phyloP scores from a whole-genome alignment of 2,888 invertebrate genomes.

The Halictus ligatus region DNA sequence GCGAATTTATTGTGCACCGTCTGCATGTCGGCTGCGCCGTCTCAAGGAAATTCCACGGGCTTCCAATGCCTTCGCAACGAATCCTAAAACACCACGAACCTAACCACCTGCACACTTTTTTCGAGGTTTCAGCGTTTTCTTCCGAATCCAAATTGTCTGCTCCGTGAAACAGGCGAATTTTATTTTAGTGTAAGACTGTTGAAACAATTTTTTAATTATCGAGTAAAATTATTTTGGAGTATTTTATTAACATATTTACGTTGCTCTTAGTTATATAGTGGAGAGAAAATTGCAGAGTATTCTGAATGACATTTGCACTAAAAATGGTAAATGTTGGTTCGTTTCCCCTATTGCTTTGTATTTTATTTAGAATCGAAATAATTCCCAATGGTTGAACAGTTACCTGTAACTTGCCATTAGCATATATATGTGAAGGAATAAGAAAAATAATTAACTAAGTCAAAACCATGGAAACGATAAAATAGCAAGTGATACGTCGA shows the following conservation, averaged over 20 bases:
- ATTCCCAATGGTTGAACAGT: no score
- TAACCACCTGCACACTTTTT: background rate
- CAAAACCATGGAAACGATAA: background rate
- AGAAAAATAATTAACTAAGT: background rate
- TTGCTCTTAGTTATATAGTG: background rate
- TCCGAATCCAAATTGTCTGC: background rate
- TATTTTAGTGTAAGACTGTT: background rate
- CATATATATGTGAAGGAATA: no score
- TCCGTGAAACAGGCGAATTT: background rate
- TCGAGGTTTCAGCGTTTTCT: background rate
- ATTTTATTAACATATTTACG: background rate
- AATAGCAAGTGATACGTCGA: background rate
- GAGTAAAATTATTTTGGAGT: background rate
- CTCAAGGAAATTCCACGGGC: background rate
- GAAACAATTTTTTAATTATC: background rate
- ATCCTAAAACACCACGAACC: background rate
- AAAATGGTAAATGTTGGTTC: no score
- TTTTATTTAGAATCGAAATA: no score
- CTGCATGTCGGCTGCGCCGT: background rate
- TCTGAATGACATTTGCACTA: background rate
- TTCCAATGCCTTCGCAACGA: background rate
- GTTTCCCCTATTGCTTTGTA: no score
- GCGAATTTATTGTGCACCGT: constrained; percentile 39
- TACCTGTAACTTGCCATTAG: no score
- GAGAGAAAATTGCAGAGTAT: background rate